Conservation (phyloP, 2,113 vertebrate species). For the Dasyornis broadbenti region DNA sequence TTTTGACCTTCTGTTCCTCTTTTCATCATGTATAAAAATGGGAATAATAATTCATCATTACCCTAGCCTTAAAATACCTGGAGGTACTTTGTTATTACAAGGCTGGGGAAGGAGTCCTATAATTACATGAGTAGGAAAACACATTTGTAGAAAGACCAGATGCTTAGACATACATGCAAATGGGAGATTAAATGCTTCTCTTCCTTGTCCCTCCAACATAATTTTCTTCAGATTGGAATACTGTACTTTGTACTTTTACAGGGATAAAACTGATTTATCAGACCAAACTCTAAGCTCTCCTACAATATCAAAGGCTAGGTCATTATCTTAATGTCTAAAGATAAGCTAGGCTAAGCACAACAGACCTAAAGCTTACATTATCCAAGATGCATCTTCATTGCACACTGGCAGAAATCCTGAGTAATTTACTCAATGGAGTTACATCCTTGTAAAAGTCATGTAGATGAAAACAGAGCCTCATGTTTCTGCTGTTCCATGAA, state of each 20-base stretch:
- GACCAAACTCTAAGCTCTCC: not conserved
- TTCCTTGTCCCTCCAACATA: not conserved
- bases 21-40: not conserved
- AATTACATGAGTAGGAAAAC: constrained; percentile 39
- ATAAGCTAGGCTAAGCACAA: not conserved
- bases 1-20: constrained; percentile 1
- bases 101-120: constrained; percentile 6
- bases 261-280: constrained; percentile 37
- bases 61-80: not conserved
- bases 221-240: constrained; percentile 14
- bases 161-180: constrained; percentile 30
- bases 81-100: constrained; percentile 30
- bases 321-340: not conserved
- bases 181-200: constrained; percentile 10
- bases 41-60: constrained; percentile 28
- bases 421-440: not conserved
- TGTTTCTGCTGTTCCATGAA: not conserved
- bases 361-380: not conserved
- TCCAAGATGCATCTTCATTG: not conserved
- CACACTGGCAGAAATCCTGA: not conserved
- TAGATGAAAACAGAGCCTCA: not conserved
- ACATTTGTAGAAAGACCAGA: constrained; percentile 32
- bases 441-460: not conserved
- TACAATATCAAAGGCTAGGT: constrained; percentile 8
- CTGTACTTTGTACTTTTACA: constrained; percentile 4